Evolutionary conservation across 2,113 vertebrate species (phyloP).

Genomic region (Megaleporinus macrocephalus): DNA sequence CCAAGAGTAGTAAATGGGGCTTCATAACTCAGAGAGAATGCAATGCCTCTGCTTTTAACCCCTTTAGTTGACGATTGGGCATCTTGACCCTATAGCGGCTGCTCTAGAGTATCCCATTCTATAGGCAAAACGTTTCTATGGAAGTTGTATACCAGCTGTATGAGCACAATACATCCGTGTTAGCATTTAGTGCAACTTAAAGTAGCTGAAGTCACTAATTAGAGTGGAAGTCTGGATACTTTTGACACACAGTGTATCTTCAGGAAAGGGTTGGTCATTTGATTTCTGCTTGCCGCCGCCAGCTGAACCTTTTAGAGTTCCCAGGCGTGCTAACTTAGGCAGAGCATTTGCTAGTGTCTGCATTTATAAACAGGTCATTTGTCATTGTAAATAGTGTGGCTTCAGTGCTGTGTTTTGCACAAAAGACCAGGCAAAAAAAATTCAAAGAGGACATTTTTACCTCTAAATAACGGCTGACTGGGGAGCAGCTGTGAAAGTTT

Average conservation of each 20-base stretch:
- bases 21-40: too few relatives aligned
- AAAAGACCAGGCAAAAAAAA: slow-evolving; percentile 14
- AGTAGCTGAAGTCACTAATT: too few relatives aligned
- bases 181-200: too few relatives aligned
- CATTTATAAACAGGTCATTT: slow-evolving; percentile 56
- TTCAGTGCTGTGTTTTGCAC: slow-evolving; percentile 50
- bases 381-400: slow-evolving; percentile 46
- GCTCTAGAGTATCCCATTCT: too few relatives aligned
- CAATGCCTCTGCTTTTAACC: too few relatives aligned
- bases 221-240: too few relatives aligned
- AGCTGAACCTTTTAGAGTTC: slow-evolving; percentile 24
- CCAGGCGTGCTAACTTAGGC: slow-evolving; percentile 28
- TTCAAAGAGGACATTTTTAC: slow-evolving; percentile 33
- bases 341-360: slow-evolving; percentile 52
- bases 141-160: too few relatives aligned
- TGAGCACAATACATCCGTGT: too few relatives aligned
- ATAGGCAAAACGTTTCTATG: too few relatives aligned
- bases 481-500: slow-evolving; percentile 18
- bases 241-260: background rate
- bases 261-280: slow-evolving; percentile 22
- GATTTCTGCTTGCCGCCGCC: slow-evolving; percentile 21
- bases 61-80: too few relatives aligned
- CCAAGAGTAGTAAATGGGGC: too few relatives aligned
- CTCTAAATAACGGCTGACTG: slow-evolving; percentile 39
- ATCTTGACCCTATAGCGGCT: too few relatives aligned